Conservation (phyloP, 2,797 vertebrate species). For the Poecilia wingei region DNA sequence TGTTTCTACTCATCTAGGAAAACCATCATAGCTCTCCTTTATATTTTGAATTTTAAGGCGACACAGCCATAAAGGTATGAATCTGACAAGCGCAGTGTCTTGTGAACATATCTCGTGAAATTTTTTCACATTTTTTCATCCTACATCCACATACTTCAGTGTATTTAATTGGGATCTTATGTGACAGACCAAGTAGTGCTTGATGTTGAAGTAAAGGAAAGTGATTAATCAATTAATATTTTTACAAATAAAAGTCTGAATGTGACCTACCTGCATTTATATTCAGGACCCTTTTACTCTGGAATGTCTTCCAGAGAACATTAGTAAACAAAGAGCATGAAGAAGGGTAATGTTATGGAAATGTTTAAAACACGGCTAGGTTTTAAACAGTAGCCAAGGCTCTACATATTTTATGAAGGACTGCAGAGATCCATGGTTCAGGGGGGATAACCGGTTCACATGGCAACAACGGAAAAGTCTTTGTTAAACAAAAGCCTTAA, state of each 20-base stretch:
- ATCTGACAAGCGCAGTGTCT: neutral
- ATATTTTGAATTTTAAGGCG: neutral
- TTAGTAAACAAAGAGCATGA: neutral
- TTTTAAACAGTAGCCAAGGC: neutral
- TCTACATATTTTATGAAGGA: neutral
- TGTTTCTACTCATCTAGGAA: constrained; percentile 39
- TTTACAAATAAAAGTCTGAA: neutral
- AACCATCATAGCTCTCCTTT: constrained; percentile 39
- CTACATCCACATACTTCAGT: neutral
- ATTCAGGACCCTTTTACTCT: neutral
- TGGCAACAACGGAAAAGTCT: neutral
- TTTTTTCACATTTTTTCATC: neutral
- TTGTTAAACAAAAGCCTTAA: neutral
- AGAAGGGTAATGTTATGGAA: neutral
- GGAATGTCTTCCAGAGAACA: neutral
- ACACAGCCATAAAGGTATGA: constrained; percentile 1
- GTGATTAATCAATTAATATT: neutral
- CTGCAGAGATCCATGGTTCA: neutral
- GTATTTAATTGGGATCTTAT: neutral
- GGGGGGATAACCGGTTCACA: neutral
- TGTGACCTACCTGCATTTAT: neutral
- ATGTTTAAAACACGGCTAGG: no score
- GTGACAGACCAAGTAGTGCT: neutral
- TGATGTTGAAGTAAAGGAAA: neutral
- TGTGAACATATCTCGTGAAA: neutral